These are phyloP conservation scores for Morpho achilles DNA, from an alignment of 2,888 invertebrate genomes.

Conservation along the genomic window DNA sequence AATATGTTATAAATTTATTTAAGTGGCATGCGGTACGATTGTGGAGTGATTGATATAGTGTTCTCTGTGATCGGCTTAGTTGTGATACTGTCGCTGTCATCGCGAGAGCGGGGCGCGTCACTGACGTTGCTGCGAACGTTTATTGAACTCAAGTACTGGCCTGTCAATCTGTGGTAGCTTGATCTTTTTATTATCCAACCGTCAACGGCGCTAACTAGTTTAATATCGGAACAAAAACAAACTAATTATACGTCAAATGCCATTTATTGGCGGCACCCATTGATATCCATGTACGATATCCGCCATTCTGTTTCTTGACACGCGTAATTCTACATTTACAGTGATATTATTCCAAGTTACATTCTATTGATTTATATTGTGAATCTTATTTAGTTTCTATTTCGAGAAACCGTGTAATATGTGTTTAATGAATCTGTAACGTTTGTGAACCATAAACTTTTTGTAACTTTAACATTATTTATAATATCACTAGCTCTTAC, in stretches of 20 bases:
- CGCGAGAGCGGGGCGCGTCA: conserved; percentile 25
- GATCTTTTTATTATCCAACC: conserved; percentile 51
- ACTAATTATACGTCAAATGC: conserved; percentile 29
- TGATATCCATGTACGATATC: conserved; percentile 18
- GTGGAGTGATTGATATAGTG: conserved; percentile 75
- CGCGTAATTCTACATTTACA: conserved; percentile 2
- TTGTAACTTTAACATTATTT: too few relatives aligned
- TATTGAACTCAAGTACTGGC: conserved; percentile 41
- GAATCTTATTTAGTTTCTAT: conserved; percentile 3
- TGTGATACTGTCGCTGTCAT: conserved; percentile 57
- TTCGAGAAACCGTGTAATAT: neutral
- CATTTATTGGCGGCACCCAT: conserved; percentile 23
- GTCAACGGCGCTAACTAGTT: conserved; percentile 38
- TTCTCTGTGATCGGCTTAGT: conserved; percentile 57
- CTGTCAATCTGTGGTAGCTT: conserved; percentile 47
- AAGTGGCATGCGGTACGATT: conserved; percentile 74
- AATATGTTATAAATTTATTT: conserved; percentile 79
- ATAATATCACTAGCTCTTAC: too few relatives aligned
- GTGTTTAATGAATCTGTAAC: too few relatives aligned
- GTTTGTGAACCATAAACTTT: too few relatives aligned
- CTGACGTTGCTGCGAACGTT: conserved; percentile 36
- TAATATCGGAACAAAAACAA: conserved; percentile 32
- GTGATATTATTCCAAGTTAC: conserved; percentile 2
- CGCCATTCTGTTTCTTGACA: conserved; percentile 8
- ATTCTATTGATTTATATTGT: conserved; percentile 15